Conservation (phyloP, 2,797 vertebrate species). For the Sebastes iracundus region DNA sequence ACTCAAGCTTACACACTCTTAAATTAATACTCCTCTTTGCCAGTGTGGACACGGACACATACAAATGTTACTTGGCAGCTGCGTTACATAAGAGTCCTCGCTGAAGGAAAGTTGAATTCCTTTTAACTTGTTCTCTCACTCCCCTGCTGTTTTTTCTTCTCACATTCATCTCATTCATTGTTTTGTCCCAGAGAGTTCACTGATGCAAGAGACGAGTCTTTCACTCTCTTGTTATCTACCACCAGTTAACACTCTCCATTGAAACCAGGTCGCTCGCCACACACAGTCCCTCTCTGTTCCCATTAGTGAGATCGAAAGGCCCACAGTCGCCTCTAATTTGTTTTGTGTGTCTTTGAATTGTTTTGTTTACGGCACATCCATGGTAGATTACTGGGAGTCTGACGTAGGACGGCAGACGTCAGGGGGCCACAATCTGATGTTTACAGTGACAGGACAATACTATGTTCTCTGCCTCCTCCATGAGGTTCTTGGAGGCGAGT, state of each 20-base stretch:
- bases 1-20: not conserved
- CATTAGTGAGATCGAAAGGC: not conserved
- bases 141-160: not conserved
- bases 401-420: too few relatives aligned
- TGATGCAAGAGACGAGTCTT: not conserved
- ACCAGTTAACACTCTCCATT: not conserved
- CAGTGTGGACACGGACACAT: not conserved
- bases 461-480: not conserved
- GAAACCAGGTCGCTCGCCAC: not conserved
- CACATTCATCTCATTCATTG: constrained; percentile 12
- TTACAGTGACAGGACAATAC: not conserved
- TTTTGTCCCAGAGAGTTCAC: not conserved
- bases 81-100: constrained; percentile 19
- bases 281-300: constrained; percentile 1
- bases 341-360: not conserved
- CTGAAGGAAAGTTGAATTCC: constrained; percentile 29
- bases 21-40: not conserved
- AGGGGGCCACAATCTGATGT: not conserved
- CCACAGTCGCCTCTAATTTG: not conserved
- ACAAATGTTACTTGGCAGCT: not conserved
- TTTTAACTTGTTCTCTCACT: not conserved
- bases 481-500: not conserved
- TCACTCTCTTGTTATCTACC: not conserved
- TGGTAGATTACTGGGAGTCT: not conserved
- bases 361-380: not conserved